These are phyloP conservation scores for Caenorhabditis sp. DNA, from an alignment of 2,888 invertebrate species.

Conservation along the genomic window DNA sequence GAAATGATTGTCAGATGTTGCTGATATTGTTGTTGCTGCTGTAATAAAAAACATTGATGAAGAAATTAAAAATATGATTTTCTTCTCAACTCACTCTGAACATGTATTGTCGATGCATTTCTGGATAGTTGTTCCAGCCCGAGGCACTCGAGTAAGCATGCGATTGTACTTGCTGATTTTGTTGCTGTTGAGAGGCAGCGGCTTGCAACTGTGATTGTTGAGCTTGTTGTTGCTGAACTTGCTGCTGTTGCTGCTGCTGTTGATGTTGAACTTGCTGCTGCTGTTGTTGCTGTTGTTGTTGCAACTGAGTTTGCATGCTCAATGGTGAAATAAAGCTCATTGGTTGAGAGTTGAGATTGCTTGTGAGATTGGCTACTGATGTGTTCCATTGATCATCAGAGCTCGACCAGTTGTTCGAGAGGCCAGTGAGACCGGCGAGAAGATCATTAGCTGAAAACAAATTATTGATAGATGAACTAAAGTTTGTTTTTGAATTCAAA, in stretches of 20 bases:
- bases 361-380: neutral
- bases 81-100: neutral
- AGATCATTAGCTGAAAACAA: constrained; percentile 1
- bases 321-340: neutral
- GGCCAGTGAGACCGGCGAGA: neutral
- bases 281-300: neutral
- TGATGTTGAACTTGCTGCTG: no score
- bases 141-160: neutral
- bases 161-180: neutral
- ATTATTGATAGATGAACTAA: no score
- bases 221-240: constrained; percentile 4
- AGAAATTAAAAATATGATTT: neutral
- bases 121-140: constrained; percentile 1
- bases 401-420: neutral
- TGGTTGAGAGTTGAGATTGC: neutral
- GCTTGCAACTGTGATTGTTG: neutral
- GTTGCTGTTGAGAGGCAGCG: neutral
- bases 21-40: constrained; percentile 14
- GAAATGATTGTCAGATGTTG: constrained; percentile 2
- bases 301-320: neutral
- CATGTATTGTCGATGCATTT: constrained; percentile 3
- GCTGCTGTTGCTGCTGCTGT: constrained; percentile 2
- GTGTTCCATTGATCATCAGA: constrained; percentile 2
- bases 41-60: neutral
- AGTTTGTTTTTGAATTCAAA: no score